Conservation (phyloP, 2,888 invertebrate genomes). For the Penaeus monodon region DNA sequence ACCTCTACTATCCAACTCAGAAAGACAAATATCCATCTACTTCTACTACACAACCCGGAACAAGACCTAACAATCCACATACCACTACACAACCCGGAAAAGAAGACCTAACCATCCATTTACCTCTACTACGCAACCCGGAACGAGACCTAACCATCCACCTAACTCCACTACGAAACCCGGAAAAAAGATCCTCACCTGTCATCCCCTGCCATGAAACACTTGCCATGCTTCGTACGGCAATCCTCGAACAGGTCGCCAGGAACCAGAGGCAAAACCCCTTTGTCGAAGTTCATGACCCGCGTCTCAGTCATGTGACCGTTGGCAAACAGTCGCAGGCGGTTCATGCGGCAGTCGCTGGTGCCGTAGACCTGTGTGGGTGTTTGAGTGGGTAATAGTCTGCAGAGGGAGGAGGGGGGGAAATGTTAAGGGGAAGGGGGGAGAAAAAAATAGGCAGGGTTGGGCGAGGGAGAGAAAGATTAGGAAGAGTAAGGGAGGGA, state of each 20-base stretch:
- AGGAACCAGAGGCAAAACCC: conserved; percentile 35
- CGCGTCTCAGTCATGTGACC: conserved; percentile 38
- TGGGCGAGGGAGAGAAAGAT: neutral
- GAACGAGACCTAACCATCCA: too few species aligned
- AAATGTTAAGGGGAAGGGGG: neutral
- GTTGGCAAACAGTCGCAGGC: conserved; percentile 23
- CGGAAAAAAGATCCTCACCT: conserved; percentile 33
- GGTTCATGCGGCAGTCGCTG: conserved; percentile 39
- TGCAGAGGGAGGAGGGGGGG: too few species aligned
- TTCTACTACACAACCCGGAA: too few species aligned
- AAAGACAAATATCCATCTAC: too few species aligned
- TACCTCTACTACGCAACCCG: too few species aligned
- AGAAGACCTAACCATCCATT: too few species aligned
- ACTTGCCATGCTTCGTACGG: conserved; percentile 17
- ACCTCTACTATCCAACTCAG: too few species aligned
- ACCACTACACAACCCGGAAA: too few species aligned
- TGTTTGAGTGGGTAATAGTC: neutral
- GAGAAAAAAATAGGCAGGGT: neutral
- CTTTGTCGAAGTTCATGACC: neutral
- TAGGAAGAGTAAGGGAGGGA: too few species aligned
- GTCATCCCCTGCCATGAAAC: conserved; percentile 57
- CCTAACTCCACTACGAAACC: too few species aligned
- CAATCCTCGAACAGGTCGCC: conserved; percentile 37
- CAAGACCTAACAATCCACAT: too few species aligned
- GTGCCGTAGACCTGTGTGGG: conserved; percentile 57